These are phyloP conservation scores for Knipowitschia caucasica DNA, from an alignment of 2,797 vertebrate genomes.

Conservation along the genomic window DNA sequence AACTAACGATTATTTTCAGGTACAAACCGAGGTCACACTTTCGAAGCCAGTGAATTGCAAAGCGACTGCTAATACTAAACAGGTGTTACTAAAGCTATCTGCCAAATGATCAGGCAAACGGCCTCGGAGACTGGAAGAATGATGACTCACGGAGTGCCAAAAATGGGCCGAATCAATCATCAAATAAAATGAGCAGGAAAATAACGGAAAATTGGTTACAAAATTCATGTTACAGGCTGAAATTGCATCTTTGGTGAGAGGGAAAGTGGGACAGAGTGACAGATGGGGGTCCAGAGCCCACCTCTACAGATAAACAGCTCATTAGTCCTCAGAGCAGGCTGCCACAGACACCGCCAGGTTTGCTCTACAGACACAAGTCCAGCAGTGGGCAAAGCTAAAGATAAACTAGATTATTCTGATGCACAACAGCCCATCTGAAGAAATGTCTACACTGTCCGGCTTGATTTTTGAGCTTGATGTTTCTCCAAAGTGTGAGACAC, in stretches of 20 bases:
- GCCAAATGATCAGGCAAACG: conserved; percentile 12
- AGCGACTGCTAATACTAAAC: conserved; percentile 10
- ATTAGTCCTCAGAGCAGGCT: conserved; percentile 55
- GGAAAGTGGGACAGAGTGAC: conserved; percentile 12
- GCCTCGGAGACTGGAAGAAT: background rate
- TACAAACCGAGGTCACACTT: conserved; percentile 14
- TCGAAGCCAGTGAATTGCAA: background rate
- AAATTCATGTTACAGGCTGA: background rate
- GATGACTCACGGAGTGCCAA: background rate
- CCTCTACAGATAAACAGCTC: conserved; percentile 60
- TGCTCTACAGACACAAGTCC: conserved; percentile 38
- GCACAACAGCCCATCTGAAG: background rate
- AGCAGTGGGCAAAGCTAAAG: conserved; percentile 22
- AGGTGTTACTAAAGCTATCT: conserved; percentile 7
- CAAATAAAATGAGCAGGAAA: conserved; percentile 1
- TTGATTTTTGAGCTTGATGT: no score
- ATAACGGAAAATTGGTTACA: background rate
- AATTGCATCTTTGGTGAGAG: background rate
- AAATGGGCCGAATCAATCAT: background rate
- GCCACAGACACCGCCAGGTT: conserved; percentile 34
- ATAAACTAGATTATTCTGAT: conserved; percentile 7
- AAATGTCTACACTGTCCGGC: no score
- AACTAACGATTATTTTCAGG: conserved; percentile 4
- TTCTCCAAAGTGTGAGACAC: no score
- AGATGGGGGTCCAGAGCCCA: conserved; percentile 45